Evolutionary conservation across 2,113 vertebrate species (phyloP), one percentile per base, ranked within the genome.

Genomic region (Dipodomys spectabilis): DNA sequence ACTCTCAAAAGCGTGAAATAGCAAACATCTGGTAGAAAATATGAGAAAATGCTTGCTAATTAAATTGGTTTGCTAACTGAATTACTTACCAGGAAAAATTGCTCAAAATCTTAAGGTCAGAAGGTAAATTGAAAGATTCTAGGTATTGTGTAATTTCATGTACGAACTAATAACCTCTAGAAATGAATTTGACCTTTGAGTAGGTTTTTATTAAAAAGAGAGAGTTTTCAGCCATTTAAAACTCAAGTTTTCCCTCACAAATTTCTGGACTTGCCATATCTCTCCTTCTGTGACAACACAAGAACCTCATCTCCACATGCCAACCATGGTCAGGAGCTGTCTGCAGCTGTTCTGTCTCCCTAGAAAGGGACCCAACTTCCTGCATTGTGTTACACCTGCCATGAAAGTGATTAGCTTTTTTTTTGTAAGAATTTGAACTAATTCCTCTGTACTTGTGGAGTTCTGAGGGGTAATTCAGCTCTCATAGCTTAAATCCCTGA

Each of bases 11-110:
- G 45, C 92, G 20, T 85, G 45, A 93, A 86, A 74, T 22, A 72
- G 11, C 18, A 64, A 96, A 90, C 32, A 86, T 90, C 27, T 85
- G 67, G 23, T 9, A 87, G 64, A 78, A 95, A 95, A 77, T 73
- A 78, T 57, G 28, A 57, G 44, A 32, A 39, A 69, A 39, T 39
- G 74, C 16, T 81, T 90, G 35, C 27, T 82, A 86, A 82, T 23
- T 95, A 69, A 77, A 49, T 91, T 67, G 83, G 71, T 32, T 72
- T 39, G n/a, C 5, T 87, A 84, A 65, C 19, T 86, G 44, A 68
- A 71, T 93, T 83, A 72, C 28, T 27, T 72, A 7, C 35, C 10
- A 79, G 11, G 22, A 2, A 32, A 80, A 39, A 82, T 25, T 39
- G 27, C 64, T 86, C 25, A 79, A 91, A 65, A 80, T 74, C 11